These are phyloP conservation scores for Cyprinodon brontotheroides DNA, from an alignment of 2,113 vertebrate species.

Conservation along the genomic window DNA sequence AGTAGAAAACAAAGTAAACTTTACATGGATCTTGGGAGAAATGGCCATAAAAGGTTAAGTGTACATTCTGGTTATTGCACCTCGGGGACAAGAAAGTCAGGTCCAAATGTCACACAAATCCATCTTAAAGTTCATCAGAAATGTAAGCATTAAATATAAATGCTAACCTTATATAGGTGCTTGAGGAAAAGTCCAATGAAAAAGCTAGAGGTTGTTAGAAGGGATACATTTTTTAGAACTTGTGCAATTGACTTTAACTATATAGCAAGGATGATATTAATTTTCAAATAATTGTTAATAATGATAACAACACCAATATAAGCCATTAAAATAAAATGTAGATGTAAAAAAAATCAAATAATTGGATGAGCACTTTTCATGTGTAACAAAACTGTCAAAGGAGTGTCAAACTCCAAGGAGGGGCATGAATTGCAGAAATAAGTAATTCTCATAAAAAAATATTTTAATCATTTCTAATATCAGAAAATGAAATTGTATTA, in stretches of 20 bases:
- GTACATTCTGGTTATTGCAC: background rate
- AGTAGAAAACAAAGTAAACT: background rate
- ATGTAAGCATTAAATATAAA: constrained; percentile 9
- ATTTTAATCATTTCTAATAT: background rate
- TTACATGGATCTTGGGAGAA: background rate
- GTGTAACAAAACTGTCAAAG: background rate
- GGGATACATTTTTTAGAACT: background rate
- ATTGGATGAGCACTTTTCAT: background rate
- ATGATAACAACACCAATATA: background rate
- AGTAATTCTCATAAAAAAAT: background rate
- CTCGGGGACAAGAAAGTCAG: background rate
- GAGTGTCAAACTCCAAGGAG: background rate
- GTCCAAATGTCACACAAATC: constrained; percentile 8
- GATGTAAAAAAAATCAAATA: constrained; percentile 4
- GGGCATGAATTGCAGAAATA: background rate
- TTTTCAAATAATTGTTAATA: background rate
- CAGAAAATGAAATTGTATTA: background rate
- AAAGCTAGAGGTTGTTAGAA: constrained; percentile 6
- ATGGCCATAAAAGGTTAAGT: constrained; percentile 2
- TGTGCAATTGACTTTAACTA: background rate
- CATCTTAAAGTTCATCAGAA: background rate
- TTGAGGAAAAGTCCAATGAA: constrained; percentile 6
- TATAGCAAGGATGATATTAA: background rate
- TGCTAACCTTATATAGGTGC: background rate
- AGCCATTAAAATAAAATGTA: constrained; percentile 16